Evolutionary conservation across 2,797 vertebrate genomes (phyloP).

Genomic region (Pantherophis alleghaniensis): DNA sequence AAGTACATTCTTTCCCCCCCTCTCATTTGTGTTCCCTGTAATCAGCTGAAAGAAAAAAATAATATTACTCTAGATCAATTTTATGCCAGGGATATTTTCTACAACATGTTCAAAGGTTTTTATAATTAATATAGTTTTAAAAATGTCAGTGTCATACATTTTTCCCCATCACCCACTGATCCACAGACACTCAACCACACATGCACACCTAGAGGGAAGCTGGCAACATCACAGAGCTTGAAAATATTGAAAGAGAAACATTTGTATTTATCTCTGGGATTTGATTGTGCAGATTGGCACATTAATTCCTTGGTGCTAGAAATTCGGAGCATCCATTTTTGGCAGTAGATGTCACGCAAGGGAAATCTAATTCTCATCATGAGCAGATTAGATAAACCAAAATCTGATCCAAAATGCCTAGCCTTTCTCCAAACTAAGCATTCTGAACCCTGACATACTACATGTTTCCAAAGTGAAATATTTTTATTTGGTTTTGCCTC

Average conservation of each 20-base stretch:
- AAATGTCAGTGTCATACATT: conserved; percentile 43
- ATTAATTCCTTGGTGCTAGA: conserved; percentile 48
- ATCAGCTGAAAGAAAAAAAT: conserved; percentile 49
- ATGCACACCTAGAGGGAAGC: background rate
- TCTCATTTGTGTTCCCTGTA: conserved; percentile 35
- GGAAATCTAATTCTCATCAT: conserved; percentile 41
- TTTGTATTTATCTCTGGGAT: conserved; percentile 34
- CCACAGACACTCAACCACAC: background rate
- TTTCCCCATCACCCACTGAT: background rate
- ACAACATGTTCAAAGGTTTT: conserved; percentile 40
- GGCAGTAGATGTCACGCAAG: conserved; percentile 42
- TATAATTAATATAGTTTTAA: conserved; percentile 40
- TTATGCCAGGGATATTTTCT: conserved; percentile 35
- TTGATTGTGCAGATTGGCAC: conserved; percentile 47
- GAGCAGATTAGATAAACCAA: conserved; percentile 47
- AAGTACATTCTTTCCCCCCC: background rate
- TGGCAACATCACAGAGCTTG: conserved; percentile 18
- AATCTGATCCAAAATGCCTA: conserved; percentile 42
- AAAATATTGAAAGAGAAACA: conserved; percentile 33
- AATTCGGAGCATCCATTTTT: conserved; percentile 33
- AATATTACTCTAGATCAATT: conserved; percentile 38
- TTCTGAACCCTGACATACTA: conserved; percentile 13
- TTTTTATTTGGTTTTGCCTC: background rate
- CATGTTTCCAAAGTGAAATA: background rate
- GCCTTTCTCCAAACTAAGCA: conserved; percentile 32